Conservation (phyloP, 2,888 invertebrate genomes). For the Pilophorus perplexus region DNA sequence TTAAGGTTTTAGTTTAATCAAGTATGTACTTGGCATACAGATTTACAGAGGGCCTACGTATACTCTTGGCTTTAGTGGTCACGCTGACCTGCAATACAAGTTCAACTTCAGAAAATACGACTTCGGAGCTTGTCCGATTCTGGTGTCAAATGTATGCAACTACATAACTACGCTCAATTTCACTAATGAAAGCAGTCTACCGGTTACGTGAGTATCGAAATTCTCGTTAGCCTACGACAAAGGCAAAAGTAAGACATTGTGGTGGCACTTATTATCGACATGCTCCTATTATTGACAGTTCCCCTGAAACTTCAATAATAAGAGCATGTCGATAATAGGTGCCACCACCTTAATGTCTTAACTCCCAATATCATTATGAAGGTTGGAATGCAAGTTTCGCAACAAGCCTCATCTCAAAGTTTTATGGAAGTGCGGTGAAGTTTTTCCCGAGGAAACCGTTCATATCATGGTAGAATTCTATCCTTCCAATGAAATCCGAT, state of each 20-base stretch:
- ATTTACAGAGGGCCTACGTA: constrained; percentile 11
- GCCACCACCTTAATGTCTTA: too few species aligned
- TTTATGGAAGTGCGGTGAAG: neutral
- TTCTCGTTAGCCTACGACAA: too few species aligned
- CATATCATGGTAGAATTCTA: constrained; percentile 8
- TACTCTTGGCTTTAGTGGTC: constrained; percentile 1
- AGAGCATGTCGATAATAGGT: too few species aligned
- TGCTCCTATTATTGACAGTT: too few species aligned
- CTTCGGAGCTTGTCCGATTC: constrained; percentile 10
- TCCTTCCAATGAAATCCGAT: neutral
- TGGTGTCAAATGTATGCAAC: neutral
- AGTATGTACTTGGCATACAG: neutral
- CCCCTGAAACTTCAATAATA: too few species aligned
- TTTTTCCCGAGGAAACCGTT: constrained; percentile 4
- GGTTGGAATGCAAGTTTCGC: neutral
- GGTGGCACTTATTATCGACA: too few species aligned
- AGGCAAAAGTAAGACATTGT: too few species aligned
- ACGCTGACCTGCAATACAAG: neutral
- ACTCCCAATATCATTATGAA: too few species aligned
- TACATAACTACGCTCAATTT: constrained; percentile 7
- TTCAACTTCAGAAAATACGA: constrained; percentile 9
- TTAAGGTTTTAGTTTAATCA: too few species aligned
- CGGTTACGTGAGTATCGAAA: neutral
- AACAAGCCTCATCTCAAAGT: constrained; percentile 6
- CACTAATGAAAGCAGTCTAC: neutral